phyloP scores from a whole-genome alignment of 2,888 invertebrate species.

The Diaprepes abbreviatus region DNA sequence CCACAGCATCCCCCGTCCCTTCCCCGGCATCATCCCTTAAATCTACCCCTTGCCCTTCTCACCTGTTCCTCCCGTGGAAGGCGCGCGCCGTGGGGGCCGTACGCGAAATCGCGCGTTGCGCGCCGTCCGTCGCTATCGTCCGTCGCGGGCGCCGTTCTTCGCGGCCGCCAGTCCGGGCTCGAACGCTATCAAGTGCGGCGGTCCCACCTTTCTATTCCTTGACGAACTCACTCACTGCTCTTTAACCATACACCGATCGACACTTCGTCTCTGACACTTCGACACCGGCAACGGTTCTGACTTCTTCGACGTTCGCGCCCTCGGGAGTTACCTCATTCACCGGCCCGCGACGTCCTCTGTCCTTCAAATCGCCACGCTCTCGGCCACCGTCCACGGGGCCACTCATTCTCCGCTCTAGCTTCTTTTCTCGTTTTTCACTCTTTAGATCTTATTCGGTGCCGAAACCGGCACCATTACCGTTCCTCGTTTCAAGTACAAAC shows the following conservation, averaged over 20 bases:
- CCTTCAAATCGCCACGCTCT: constrained; percentile 45
- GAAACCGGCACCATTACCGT: constrained; percentile 38
- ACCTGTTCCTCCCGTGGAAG: constrained; percentile 36
- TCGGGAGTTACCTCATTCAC: constrained; percentile 32
- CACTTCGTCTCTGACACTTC: constrained; percentile 32
- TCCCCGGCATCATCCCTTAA: constrained; percentile 16
- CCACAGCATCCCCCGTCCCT: constrained; percentile 21
- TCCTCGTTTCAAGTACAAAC: constrained; percentile 50
- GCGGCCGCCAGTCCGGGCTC: constrained; percentile 70
- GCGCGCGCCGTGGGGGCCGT: constrained; percentile 46
- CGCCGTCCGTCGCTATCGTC: constrained; percentile 27
- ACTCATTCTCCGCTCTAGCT: constrained; percentile 28
- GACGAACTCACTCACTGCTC: constrained; percentile 49
- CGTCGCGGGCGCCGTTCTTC: constrained; percentile 35
- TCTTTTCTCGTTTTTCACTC: constrained; percentile 30
- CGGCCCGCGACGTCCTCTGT: constrained; percentile 43
- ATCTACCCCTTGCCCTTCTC: constrained; percentile 29
- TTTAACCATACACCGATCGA: constrained; percentile 40
- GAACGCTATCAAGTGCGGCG: constrained; percentile 74
- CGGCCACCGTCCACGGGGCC: constrained; percentile 22
- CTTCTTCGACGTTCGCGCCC: constrained; percentile 35
- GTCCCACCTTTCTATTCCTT: constrained; percentile 66
- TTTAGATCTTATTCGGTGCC: constrained; percentile 11
- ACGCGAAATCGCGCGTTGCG: constrained; percentile 32
- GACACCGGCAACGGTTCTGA: constrained; percentile 23